These are phyloP conservation scores for Phataginus tricuspis DNA, from an alignment of 2,797 vertebrate genomes.

Conservation along the genomic window DNA sequence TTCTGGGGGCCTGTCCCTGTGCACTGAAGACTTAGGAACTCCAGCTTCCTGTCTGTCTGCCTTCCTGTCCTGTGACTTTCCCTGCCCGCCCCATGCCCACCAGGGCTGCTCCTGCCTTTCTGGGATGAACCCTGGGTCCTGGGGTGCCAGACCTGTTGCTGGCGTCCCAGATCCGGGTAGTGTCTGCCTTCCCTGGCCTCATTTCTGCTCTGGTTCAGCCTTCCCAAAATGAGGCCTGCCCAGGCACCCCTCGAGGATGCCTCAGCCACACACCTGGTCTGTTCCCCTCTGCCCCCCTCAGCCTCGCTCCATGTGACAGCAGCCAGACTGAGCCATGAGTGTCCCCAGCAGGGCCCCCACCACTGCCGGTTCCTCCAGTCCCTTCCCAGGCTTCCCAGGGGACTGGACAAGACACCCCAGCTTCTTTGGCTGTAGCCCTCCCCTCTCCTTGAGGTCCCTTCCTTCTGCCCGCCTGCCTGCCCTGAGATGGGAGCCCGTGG, in stretches of 20 bases:
- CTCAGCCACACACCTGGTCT: neutral
- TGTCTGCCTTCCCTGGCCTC: neutral
- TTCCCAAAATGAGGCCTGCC: neutral
- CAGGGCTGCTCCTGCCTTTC: neutral
- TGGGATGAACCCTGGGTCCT: neutral
- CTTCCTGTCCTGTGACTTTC: neutral
- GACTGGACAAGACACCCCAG: neutral
- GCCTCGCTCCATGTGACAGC: neutral
- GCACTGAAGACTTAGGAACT: neutral
- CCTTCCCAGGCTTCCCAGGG: neutral
- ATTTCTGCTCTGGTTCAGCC: neutral
- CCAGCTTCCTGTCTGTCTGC: constrained; percentile 31
- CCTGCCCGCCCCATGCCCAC: neutral
- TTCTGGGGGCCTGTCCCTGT: neutral
- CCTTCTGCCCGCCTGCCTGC: neutral
- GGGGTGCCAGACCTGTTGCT: neutral
- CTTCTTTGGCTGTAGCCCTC: neutral
- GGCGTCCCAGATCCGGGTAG: neutral
- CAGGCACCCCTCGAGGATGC: neutral
- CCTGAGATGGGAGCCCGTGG: constrained; percentile 19
- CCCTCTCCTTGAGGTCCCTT: neutral
- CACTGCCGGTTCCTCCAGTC: neutral
- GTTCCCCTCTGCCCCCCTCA: neutral
- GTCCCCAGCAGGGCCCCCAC: neutral
- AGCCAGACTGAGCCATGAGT: neutral